Conservation (phyloP, 2,888 invertebrate species). For the Dione vanillae region DNA sequence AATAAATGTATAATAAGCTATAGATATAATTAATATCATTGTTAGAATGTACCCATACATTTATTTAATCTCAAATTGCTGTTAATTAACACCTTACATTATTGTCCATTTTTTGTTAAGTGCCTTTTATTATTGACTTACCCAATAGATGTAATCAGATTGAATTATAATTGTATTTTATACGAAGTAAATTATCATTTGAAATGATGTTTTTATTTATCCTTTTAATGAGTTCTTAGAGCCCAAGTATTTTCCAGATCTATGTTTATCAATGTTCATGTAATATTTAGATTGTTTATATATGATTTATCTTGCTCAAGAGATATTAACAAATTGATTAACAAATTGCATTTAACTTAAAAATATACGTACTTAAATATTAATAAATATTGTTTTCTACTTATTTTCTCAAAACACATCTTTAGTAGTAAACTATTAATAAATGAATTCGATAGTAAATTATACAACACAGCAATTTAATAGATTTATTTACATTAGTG, state of each 20-base stretch:
- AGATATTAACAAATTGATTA: too few species aligned
- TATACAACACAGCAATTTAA: constrained; percentile 38
- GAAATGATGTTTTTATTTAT: constrained; percentile 43
- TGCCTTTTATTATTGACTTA: constrained; percentile 29
- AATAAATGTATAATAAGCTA: constrained; percentile 2
- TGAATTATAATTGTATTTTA: constrained; percentile 72
- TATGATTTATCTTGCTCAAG: too few species aligned
- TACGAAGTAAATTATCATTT: constrained; percentile 72
- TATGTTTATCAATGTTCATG: too few species aligned
- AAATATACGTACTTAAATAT: neutral
- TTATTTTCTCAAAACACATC: neutral
- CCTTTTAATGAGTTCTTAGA: neutral
- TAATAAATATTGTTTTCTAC: neutral
- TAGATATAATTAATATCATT: constrained; percentile 7
- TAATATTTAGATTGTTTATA: too few species aligned
- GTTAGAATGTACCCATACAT: constrained; percentile 2
- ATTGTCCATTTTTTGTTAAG: constrained; percentile 2
- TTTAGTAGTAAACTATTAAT: neutral
- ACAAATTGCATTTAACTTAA: neutral
- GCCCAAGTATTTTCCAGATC: neutral
- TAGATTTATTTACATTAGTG: constrained; percentile 59
- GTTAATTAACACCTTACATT: neutral
- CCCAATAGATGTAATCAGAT: constrained; percentile 29
- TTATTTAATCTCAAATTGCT: neutral
- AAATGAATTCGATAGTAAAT: neutral